Evolutionary conservation across 2,113 vertebrate species (phyloP).

Genomic region (Sitta europaea): DNA sequence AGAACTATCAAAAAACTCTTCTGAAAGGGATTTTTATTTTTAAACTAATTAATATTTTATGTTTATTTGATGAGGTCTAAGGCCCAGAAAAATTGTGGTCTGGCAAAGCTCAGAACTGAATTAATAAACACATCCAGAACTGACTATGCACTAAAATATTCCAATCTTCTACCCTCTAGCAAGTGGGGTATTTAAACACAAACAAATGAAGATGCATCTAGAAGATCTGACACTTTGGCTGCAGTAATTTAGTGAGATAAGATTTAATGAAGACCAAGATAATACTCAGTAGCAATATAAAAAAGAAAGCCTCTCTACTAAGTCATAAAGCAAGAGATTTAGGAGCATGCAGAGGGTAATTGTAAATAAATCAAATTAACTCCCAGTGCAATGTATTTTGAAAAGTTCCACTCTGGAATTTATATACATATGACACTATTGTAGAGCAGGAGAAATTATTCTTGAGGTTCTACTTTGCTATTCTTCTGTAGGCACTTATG

Average conservation of each 20-base stretch:
- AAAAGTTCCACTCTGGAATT: conserved; percentile 17
- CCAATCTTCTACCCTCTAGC: neutral
- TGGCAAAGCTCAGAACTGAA: neutral
- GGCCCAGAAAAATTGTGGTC: neutral
- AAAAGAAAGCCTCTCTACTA: neutral
- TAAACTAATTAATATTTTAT: neutral
- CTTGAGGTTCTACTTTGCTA: neutral
- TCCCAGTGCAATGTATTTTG: neutral
- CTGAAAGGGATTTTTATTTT: neutral
- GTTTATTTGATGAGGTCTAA: neutral
- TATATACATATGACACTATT: neutral
- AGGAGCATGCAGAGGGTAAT: conserved; percentile 9
- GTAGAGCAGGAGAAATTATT: neutral
- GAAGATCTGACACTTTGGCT: neutral
- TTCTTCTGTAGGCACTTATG: conserved; percentile 1
- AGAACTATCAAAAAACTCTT: neutral
- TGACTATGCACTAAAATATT: neutral
- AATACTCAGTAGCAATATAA: conserved; percentile 42
- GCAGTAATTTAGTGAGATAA: conserved; percentile 19
- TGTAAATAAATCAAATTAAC: conserved; percentile 48
- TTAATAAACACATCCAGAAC: neutral
- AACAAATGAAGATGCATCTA: neutral
- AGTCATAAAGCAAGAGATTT: conserved; percentile 42
- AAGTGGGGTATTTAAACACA: neutral
- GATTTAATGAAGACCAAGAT: conserved; percentile 31